Base-by-base conservation (phyloP, 2,888 invertebrate genomes). In the Lasioglossum pauxillum region DNA sequence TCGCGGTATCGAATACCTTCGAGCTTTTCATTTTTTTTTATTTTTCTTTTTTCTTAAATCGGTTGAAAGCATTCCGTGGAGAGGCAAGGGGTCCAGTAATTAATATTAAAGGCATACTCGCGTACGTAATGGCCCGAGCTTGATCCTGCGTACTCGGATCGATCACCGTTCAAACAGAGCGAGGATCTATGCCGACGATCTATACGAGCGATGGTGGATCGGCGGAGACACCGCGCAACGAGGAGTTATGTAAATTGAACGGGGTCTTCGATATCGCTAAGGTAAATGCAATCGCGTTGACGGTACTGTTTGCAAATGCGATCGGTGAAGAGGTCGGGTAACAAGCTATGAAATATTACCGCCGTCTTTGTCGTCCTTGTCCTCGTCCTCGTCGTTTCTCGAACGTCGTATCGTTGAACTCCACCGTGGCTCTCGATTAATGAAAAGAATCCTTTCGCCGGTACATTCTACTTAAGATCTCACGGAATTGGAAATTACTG, bases 211-310 rank as follows among this genome's bases (percentile, higher is more conserved):
- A 27, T 38, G 67, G 35, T 5, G 46, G 46, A n/a, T 73, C 73
- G 23, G 4, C 23, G 46, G 31, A 46, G 72, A 73, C 46, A 73
- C 46, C 38, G 7, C 49, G n/a, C 44, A 23, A 49, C 49, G 73
- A 73, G 35, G 35, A 23, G 73, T 73, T 73, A 73, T 85, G 85
- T n/a, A 85, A 83, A 79, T 84, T 31, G 23, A 69, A 85, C 49
- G 74, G 16, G 53, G 44, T 49, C 5, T 19, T 73, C 81, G 76
- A 76, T 77, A 67, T 60, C 74, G 44, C 27, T 38, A 35, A 78
- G 77, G 76, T 14, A 31, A 75, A 60, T 46, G 80, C 75, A 80
- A 60, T 41, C 57, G 74, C 27, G 23, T 69, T 53, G 69, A 60
- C 49, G 49, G 41, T 53, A 35, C 27, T 75, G 71, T 78, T 64